Conservation (phyloP, 2,888 invertebrate genomes). For the Thecophora atra region DNA sequence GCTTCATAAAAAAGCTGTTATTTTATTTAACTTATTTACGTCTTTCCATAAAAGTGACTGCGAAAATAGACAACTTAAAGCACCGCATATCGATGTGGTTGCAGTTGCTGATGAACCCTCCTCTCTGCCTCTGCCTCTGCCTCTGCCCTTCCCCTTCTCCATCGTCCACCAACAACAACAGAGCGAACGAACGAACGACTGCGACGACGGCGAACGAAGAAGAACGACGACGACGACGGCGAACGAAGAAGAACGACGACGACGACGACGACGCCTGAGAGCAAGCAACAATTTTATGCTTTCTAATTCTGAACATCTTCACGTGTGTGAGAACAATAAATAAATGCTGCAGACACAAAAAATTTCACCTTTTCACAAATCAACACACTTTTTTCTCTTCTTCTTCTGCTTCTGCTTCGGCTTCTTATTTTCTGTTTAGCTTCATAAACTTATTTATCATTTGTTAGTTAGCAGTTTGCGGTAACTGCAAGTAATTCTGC, state of each 20-base stretch:
- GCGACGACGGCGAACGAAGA: no score
- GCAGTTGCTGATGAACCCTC: no score
- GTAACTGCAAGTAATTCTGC: no score
- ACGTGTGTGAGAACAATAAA: constrained; percentile 10
- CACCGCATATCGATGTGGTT: no score
- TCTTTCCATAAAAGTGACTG: no score
- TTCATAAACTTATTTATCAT: not conserved
- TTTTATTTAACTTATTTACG: no score
- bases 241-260: no score
- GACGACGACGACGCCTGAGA: not conserved
- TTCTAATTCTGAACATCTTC: constrained; percentile 38
- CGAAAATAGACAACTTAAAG: no score
- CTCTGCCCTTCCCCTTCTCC: not conserved
- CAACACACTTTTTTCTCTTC: not conserved
- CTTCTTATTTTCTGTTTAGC: not conserved
- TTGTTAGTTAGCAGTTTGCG: not conserved
- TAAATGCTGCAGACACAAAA: constrained; percentile 8
- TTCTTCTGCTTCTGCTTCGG: not conserved
- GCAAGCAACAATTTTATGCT: constrained; percentile 39
- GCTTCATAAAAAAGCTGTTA: no score
- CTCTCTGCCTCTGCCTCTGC: not conserved
- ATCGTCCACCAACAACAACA: not conserved
- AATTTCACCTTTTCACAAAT: not conserved
- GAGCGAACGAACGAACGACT: no score
- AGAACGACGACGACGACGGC: no score